A percentile compares a stretch with the other conserved stretches of the same genome.
phyloP scores from a whole-genome alignment of 2,797 vertebrate genomes.

The Novumbra hubbsi region DNA sequence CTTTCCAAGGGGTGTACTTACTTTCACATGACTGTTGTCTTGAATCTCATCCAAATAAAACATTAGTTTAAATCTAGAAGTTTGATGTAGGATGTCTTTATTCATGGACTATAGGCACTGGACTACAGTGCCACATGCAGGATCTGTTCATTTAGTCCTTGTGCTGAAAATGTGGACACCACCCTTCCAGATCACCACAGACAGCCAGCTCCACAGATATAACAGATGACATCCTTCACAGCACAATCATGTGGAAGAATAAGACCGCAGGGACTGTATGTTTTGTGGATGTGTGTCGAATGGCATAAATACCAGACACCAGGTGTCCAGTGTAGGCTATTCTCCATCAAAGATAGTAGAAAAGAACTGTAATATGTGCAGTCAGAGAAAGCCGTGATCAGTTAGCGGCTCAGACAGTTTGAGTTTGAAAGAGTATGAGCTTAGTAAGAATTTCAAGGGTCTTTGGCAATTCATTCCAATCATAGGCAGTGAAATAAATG shows the following conservation, averaged over 20 bases:
- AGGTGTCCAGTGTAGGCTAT: constrained; percentile 34
- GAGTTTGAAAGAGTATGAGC: too few species aligned
- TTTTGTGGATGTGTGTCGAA: constrained; percentile 10
- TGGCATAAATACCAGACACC: constrained; percentile 55
- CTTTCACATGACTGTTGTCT: too few species aligned
- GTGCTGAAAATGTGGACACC: background rate
- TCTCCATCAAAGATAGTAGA: constrained; percentile 19
- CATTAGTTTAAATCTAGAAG: too few species aligned
- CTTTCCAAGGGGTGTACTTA: too few species aligned
- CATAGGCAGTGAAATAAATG: too few species aligned
- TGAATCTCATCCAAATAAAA: too few species aligned
- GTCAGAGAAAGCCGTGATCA: too few species aligned
- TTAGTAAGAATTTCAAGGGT: too few species aligned
- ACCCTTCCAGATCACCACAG: background rate
- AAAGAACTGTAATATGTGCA: too few species aligned
- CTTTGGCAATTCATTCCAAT: too few species aligned
- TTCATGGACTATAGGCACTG: background rate
- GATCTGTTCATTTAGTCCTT: constrained; percentile 3
- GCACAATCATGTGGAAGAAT: background rate
- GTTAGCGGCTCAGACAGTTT: too few species aligned
- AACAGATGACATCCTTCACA: background rate
- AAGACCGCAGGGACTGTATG: background rate
- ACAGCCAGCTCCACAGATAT: background rate
- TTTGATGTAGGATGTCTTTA: too few species aligned
- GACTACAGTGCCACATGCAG: background rate